Percentiles rank a stretch among this genome's conserved stretches.
These are phyloP conservation scores for Yponomeuta malinellus DNA, from an alignment of 2,888 invertebrate genomes.

Conservation along the genomic window DNA sequence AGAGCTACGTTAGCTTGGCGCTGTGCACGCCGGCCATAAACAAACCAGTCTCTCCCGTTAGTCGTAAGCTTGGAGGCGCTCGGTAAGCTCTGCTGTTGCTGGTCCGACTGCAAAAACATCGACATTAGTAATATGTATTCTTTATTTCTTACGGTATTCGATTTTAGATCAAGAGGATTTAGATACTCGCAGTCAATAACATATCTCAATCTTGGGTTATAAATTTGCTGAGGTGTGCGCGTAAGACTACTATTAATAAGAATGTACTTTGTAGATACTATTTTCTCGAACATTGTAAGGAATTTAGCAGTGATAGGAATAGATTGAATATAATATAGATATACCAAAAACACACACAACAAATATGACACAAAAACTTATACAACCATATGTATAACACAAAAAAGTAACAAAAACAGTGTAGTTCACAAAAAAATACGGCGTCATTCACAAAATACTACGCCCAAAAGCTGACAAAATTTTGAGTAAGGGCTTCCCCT, in stretches of 20 bases:
- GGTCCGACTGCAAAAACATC: conserved; percentile 10
- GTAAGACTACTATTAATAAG: background rate
- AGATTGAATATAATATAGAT: too few species aligned
- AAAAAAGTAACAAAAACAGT: too few species aligned
- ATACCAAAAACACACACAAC: too few species aligned
- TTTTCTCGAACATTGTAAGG: too few species aligned
- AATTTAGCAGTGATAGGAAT: too few species aligned
- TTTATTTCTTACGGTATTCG: conserved; percentile 6
- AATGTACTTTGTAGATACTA: background rate
- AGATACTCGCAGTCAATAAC: background rate
- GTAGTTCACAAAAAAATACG: too few species aligned
- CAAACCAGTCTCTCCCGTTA: conserved; percentile 13
- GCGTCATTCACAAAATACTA: too few species aligned
- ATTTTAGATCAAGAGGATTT: background rate
- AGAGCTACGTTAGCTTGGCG: background rate
- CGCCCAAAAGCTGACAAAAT: too few species aligned
- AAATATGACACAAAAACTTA: too few species aligned
- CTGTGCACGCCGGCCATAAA: background rate
- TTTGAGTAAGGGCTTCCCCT: too few species aligned
- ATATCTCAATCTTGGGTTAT: background rate
- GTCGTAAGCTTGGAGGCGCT: background rate
- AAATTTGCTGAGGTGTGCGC: background rate
- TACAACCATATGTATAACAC: too few species aligned
- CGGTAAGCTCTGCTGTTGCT: background rate
- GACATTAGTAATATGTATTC: background rate